Evolutionary conservation across 2,113 vertebrate species (phyloP), one percentile per base, ranked within the genome.

Genomic region (Zingel zingel): DNA sequence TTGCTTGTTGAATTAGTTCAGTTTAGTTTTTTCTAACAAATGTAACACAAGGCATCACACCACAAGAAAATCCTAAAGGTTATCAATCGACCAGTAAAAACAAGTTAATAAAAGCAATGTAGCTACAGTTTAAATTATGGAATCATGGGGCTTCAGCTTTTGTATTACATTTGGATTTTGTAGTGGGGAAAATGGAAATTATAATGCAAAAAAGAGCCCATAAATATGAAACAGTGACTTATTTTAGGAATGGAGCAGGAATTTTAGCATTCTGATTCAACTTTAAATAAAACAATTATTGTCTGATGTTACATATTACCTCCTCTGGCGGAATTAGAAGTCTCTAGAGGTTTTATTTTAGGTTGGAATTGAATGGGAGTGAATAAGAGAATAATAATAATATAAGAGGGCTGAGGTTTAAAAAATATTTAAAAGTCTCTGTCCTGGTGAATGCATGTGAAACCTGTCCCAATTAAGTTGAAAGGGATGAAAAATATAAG

Each of bases 191-290:
- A 43, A 43, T 43, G 39, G 39, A 43, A 43, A 43, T 43, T 43
- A 43, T 11, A 43, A 11, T 43, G 39, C 39, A 43, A 43, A 43
- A 43, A 43, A 43, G 39, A 43, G 39, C 39, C 39, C 39, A 43
- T 43, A 11, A 43, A 43, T 43, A 43, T 11, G 39, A 43, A 43
- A 43, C 39, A 11, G 39, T 43, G 39, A 43, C 39, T 25, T 21
- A 68, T 68, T 68, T 51, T 21, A 68, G 3, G 6, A 68, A 43
- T 43, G 39, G 9, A 33, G 25, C 9, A 19, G 23, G 53, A 30
- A 30, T 67, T 76, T 67, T 25, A 25, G 45, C 3, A 59, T 9
- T 70, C 21, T 25, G 33, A 70, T 18, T 81, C 25, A 80, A 25
- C 33, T 80, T 56, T 19, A 4, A 51, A 65, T 48, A 7, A 23